Percentiles rank a stretch among this genome's conserved stretches.
These are phyloP conservation scores for Mugil cephalus DNA, from an alignment of 2,113 vertebrate genomes.

Conservation along the genomic window DNA sequence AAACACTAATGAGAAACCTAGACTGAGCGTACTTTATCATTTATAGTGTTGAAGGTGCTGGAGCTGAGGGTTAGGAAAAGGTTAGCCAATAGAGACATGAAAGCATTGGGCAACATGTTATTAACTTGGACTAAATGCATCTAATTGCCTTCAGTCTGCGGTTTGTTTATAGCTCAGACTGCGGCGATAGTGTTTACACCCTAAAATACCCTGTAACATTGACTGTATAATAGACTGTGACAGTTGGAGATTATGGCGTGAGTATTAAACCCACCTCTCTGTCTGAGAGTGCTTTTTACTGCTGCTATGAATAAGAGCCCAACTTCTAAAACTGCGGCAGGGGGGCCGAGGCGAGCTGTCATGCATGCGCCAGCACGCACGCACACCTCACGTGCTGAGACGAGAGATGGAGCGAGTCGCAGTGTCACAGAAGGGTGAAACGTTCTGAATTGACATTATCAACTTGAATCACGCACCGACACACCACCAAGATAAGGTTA, in stretches of 20 bases:
- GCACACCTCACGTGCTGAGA: constrained; percentile 7
- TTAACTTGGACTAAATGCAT: constrained; percentile 17
- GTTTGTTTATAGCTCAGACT: constrained; percentile 19
- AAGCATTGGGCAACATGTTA: constrained; percentile 18
- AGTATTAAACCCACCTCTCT: constrained; percentile 35
- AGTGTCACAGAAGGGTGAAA: constrained; percentile 45
- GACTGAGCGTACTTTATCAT: background rate
- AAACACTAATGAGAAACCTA: constrained; percentile 22
- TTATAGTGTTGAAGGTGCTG: constrained; percentile 10
- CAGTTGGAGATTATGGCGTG: constrained; percentile 42
- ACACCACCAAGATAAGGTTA: constrained; percentile 21
- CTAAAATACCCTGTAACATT: constrained; percentile 26
- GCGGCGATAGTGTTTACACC: constrained; percentile 11
- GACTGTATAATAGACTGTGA: constrained; percentile 48
- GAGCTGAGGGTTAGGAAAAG: constrained; percentile 25
- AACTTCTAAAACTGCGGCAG: constrained; percentile 23
- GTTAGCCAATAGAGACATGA: background rate
- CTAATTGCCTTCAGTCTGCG: background rate
- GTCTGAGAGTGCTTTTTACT: constrained; percentile 21
- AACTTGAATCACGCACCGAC: constrained; percentile 55
- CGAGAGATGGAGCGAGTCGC: constrained; percentile 26
- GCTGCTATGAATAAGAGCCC: constrained; percentile 35
- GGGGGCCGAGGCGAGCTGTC: background rate
- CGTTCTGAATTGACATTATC: constrained; percentile 49
- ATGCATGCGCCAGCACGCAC: background rate